Evolutionary conservation across 2,888 invertebrate species (phyloP), one percentile per base, ranked within the genome.

Genomic region (Dioctria linearis): DNA sequence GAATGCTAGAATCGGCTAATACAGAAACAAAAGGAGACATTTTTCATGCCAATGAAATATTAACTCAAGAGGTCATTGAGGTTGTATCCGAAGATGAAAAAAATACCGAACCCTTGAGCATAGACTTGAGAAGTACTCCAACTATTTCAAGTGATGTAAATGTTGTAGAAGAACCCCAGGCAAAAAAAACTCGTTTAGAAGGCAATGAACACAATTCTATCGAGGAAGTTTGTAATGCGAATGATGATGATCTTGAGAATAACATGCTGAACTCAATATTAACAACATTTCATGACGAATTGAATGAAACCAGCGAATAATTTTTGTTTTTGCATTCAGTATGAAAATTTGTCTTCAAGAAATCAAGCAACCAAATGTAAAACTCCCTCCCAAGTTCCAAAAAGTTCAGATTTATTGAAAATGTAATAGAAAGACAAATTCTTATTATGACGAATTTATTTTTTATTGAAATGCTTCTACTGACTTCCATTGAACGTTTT

Each of bases 1-100:
- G 51, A 49, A 11, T 25, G 25, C 25, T 25, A 25, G 25, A 25
- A 25, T 25, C 25, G 25, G 25, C 25, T 25, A 25, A 25, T 25
- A 2, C 0, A 25, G 25, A 25, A 25, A 25, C 25, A 25, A 25
- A 25, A 25, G 25, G 25, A 25, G 25, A 25, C 0, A 25, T 25
- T 25, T 25, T 25, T 25, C 25, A 25, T 25, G 25, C 25, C 25
- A 25, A 25, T 25, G 25, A 25, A 25, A 25, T 25, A 25, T 25
- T 25, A 0, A 73, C 82, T 13, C 75, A 83, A 3, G 82, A 83
- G 37, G 57, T 80, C 8, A 40, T 61, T 37, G 46, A 83, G 46
- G 83, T 79, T 39, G 40, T 3, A 4, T 3, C 3, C 9, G n/a
- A 9, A 11, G 13, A 42, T 3, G 9, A 11, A 2, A 42, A 13